Base-by-base conservation (phyloP, 2,797 vertebrate species). In the Macroramphosus scolopax region DNA sequence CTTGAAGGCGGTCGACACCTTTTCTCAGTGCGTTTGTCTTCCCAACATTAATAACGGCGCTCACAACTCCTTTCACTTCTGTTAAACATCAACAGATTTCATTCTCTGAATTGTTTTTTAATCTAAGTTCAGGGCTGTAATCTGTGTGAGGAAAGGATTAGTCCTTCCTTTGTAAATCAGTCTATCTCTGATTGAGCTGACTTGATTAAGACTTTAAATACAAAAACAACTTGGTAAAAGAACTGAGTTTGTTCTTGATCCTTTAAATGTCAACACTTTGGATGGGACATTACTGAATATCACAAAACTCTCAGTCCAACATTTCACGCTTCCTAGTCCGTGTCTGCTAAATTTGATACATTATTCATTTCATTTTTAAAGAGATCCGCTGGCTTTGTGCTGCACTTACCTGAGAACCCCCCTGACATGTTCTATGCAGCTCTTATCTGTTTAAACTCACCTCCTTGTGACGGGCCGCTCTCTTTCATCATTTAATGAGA, bases 121-220 rank as follows among this genome's bases (percentile, higher is more conserved):
- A n/a, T n/a, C n/a, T n/a, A n/a, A n/a, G n/a, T n/a, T n/a, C n/a
- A n/a, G n/a, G 44, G 15, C 14, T 37, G 39, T 69, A 57, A 69
- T 78, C 68, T 65, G 57, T 57, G 44, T 58, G 40, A 37, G 46
- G 44, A 55, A 72, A 43, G 57, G 75, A 75, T 75, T 75, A 63
- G 24, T 22, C 14, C 39, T 31, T 58, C 40, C 52, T 71, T 64
- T 55, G 45, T 16, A 13, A 41, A 8, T 15, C 13, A 57, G 31
- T 44, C 26, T 36, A 10, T 38, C n/a, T n/a, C n/a, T n/a, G n/a
- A n/a, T n/a, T n/a, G n/a, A n/a, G n/a, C n/a, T n/a, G n/a, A n/a
- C n/a, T n/a, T n/a, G n/a, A n/a, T n/a, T n/a, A n/a, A n/a, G n/a
- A n/a, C n/a, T n/a, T n/a, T n/a, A n/a, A n/a, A n/a, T n/a, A n/a